phyloP scores from a whole-genome alignment of 2,888 invertebrate genomes.

The Stegana nigrithorax region DNA sequence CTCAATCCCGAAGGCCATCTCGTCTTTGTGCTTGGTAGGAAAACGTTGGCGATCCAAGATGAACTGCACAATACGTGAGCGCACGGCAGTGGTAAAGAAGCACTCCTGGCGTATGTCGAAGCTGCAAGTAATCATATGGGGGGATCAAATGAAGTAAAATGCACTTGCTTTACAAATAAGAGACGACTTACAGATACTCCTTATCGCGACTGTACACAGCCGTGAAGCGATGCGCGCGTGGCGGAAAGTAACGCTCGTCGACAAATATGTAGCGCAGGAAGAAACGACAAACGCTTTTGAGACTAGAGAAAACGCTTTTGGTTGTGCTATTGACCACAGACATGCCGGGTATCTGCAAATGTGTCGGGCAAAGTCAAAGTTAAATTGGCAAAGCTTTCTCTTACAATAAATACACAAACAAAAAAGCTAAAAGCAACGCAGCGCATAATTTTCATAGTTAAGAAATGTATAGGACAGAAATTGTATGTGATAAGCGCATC shows the following conservation, averaged over 20 bases:
- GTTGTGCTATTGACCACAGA: slow-evolving; percentile 73
- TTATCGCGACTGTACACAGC: slow-evolving; percentile 91
- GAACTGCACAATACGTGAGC: slow-evolving; percentile 91
- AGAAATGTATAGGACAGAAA: too few relatives aligned
- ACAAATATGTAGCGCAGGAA: slow-evolving; percentile 70
- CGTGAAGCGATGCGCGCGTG: slow-evolving; percentile 82
- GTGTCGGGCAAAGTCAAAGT: background rate
- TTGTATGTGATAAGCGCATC: too few relatives aligned
- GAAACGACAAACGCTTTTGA: slow-evolving; percentile 58
- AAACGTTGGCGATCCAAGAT: slow-evolving; percentile 90
- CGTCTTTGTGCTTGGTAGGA: slow-evolving; percentile 74
- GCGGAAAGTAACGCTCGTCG: slow-evolving; percentile 80
- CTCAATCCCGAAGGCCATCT: slow-evolving; percentile 85
- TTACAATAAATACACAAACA: too few relatives aligned
- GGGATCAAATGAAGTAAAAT: too few relatives aligned
- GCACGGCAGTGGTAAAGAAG: slow-evolving; percentile 88
- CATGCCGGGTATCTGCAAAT: slow-evolving; percentile 69
- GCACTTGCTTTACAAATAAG: too few relatives aligned
- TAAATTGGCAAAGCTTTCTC: background rate
- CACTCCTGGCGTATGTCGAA: slow-evolving; percentile 84
- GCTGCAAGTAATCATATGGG: slow-evolving; percentile 68
- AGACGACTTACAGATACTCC: slow-evolving; percentile 84
- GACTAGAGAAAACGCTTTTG: slow-evolving; percentile 57
- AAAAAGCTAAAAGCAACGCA: too few relatives aligned
- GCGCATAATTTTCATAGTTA: too few relatives aligned